Conservation (phyloP, 2,797 vertebrate species). For the Poecilia wingei region DNA sequence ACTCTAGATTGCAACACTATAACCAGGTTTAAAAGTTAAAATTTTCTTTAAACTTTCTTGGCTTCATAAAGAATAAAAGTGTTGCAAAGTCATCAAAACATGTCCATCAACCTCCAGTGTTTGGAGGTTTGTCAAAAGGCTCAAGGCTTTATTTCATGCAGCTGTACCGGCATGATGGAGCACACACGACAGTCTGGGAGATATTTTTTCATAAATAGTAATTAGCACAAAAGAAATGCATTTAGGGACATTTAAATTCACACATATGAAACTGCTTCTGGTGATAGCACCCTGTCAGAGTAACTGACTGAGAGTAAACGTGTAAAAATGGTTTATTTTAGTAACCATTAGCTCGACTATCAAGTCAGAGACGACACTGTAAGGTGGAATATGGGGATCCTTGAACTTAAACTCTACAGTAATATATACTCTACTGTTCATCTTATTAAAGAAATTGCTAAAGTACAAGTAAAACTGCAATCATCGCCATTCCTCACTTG, state of each 20-base stretch:
- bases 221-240: not conserved
- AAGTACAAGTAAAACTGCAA: not conserved
- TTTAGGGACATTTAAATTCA: not conserved
- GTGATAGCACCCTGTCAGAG: not conserved
- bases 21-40: not conserved
- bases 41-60: not conserved
- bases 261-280: not conserved
- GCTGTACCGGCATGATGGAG: not conserved
- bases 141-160: not conserved
- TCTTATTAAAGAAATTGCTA: not conserved
- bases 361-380: not conserved
- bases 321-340: not conserved
- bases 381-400: not conserved
- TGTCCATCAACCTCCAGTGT: not conserved
- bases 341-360: not conserved
- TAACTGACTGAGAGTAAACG: not conserved
- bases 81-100: not conserved
- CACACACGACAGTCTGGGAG: not conserved
- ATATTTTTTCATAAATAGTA: not conserved
- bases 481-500: not conserved
- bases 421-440: not conserved
- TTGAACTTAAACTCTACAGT: not conserved
- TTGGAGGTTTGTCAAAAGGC: not conserved
- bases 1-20: not conserved
- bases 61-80: not conserved